phyloP scores from a whole-genome alignment of 2,113 vertebrate genomes.

The Stigmatopora argus region DNA sequence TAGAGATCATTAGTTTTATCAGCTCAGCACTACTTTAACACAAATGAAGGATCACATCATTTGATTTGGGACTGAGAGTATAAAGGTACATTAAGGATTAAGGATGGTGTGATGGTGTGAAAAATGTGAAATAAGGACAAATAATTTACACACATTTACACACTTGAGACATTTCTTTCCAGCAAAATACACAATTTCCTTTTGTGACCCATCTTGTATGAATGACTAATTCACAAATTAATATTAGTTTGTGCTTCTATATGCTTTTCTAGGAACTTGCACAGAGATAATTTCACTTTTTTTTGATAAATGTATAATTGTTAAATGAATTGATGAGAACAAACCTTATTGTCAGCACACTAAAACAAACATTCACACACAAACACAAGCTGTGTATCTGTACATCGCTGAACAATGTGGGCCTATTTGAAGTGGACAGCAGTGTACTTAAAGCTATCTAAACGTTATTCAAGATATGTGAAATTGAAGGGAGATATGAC shows the following conservation, averaged over 20 bases:
- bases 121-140: background rate
- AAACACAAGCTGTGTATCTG: conserved; percentile 47
- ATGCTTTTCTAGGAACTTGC: background rate
- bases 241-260: no score
- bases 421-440: conserved; percentile 57
- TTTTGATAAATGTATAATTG: conserved; percentile 5
- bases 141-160: background rate
- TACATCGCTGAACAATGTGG: conserved; percentile 52
- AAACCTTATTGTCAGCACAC: background rate
- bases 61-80: no score
- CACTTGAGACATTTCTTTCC: background rate
- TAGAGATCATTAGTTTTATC: background rate
- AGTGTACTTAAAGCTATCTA: conserved; percentile 68
- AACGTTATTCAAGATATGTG: conserved; percentile 71
- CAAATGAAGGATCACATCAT: background rate
- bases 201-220: no score
- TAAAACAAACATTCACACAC: conserved; percentile 7
- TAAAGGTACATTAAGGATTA: no score
- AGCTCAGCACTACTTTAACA: background rate
- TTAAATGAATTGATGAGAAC: conserved; percentile 3
- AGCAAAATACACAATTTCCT: no score
- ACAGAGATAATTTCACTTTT: background rate
- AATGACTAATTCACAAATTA: no score
- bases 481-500: conserved; percentile 70
- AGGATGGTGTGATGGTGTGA: no score